Evolutionary conservation across 2,888 invertebrate species (phyloP), one percentile per base, ranked within the genome.

Genomic region (Drosophila heteroneura): DNA sequence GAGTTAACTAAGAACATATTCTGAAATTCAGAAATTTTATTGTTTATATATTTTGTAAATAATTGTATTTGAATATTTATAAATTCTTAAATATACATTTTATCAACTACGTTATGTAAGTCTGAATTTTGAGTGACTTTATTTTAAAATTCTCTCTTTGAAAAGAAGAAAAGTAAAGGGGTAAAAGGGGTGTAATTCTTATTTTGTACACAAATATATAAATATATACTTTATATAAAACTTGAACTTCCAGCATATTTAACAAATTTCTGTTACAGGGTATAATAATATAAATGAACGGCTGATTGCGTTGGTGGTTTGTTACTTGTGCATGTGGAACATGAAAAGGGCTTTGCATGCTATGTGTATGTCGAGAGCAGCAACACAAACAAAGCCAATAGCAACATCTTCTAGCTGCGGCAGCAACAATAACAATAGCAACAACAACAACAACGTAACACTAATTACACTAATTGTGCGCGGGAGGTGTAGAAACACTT

Each of bases 381-480:
- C 59, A 71, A 35, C 35, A 35, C 35, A 35, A 35, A 16, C 63
- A 56, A 39, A 53, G 64, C 39, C 53, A 76, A 57, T 41, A 53
- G 58, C 74, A 79, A 33, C 74, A 57, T 54, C 53, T 62, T 44
- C 35, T 57, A 61, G 49, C 37, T 44, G 39, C 56, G 56, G 16
- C 52, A 61, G 30, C 39, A 65, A 52, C 35, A 62, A 58, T 30
- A 52, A 32, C 68, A 79, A 51, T 49, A 51, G 33, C 47, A 16
- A 22, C 14, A 74, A 49, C 30, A 60, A 70, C 61, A 65, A 79
- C 49, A 77, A 82, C 81, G 71, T 74, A 74, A 70, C 76, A 79
- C 89, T 88, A 86, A 86, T 86, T 86, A 86, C 86, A 73, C 71
- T 86, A 86, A 86, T 90, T 86, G 86, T 76, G 56, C 76, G 74